Evolutionary conservation across 2,888 invertebrate genomes (phyloP), one percentile per base, ranked within the genome.

Genomic region (Drosophila kambysellisi): DNA sequence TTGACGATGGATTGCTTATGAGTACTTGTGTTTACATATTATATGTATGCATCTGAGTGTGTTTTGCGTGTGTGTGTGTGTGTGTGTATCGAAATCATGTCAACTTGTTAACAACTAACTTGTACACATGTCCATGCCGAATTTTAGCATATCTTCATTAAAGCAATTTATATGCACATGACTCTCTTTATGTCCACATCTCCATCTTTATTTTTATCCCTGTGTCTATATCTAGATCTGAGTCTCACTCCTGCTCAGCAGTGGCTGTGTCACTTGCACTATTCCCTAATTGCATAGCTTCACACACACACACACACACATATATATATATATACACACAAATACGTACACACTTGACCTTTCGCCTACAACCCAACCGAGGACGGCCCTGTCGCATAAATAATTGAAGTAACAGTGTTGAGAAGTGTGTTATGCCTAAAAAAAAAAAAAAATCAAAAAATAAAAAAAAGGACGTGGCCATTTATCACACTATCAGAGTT

Each of bases 331-430:
- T 37, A 12, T 37, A 0, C 6, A 37, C 17, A 17, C 17, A 37
- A 6, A 37, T 15, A 15, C 2, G 7, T 7, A 76, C 63, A 76
- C 46, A 70, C 74, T 68, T 74, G 79, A 82, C 74, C 82, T 79
- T 79, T 74, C 35, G 51, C 58, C 48, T 41, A 17, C 30, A 29
- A 9, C 20, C n/a, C 17, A n/a, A 50, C 39, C 71, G 46, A 20
- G 46, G 15, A 15, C 20, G 17, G 25, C 59, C 48, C 54, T 60
- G 32, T 61, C 62, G 61, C 78, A 82, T 85, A 74, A 85, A 90
- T 85, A 90, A 90, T 88, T 85, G 87, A 85, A 88, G 89, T 69
- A 73, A 81, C 78, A 75, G 75, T 88, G 83, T 71, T 72, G 15
- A 25, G 20, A 57, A 70, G 59, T 73, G 71, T 62, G 70, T 68